These are phyloP conservation scores for Polydrusus cervinus DNA, from an alignment of 2,888 invertebrate species.

Conservation along the genomic window DNA sequence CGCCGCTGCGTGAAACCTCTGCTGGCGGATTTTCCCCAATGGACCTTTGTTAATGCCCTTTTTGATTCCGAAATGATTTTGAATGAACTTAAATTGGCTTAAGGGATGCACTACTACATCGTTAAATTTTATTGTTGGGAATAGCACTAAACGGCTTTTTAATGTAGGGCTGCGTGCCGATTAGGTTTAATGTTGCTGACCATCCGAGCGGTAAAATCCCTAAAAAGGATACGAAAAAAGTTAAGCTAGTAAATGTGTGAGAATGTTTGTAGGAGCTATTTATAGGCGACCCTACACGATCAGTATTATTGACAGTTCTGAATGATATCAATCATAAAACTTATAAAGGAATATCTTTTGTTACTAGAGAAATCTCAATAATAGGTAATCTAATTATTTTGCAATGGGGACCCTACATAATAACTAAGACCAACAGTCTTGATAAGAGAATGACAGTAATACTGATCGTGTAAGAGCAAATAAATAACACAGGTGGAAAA, in stretches of 20 bases:
- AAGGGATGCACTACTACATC: slow-evolving; percentile 58
- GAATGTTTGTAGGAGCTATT: background rate
- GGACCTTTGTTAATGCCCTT: slow-evolving; percentile 59
- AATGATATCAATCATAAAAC: too few species aligned
- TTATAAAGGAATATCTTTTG: too few species aligned
- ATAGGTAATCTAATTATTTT: too few species aligned
- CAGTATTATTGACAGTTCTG: too few species aligned
- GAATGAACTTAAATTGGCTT: slow-evolving; percentile 65
- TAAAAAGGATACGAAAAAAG: slow-evolving; percentile 31
- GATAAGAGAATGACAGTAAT: too few species aligned
- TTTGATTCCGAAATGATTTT: slow-evolving; percentile 59
- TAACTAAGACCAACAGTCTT: too few species aligned
- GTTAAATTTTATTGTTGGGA: slow-evolving; percentile 64
- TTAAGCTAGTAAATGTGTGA: slow-evolving; percentile 9
- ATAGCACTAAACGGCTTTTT: slow-evolving; percentile 60
- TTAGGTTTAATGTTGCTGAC: slow-evolving; percentile 50
- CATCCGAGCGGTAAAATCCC: slow-evolving; percentile 50
- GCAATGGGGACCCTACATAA: too few species aligned
- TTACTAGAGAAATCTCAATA: background rate
- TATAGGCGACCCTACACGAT: too few species aligned
- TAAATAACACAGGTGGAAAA: too few species aligned
- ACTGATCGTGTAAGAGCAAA: too few species aligned
- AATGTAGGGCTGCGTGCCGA: slow-evolving; percentile 57
- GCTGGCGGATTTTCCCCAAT: slow-evolving; percentile 63
- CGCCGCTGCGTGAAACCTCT: slow-evolving; percentile 63